Evolutionary conservation across 1,140 invertebrate species (phyloP).

Genomic region (Pogonomyrmex californicus): DNA sequence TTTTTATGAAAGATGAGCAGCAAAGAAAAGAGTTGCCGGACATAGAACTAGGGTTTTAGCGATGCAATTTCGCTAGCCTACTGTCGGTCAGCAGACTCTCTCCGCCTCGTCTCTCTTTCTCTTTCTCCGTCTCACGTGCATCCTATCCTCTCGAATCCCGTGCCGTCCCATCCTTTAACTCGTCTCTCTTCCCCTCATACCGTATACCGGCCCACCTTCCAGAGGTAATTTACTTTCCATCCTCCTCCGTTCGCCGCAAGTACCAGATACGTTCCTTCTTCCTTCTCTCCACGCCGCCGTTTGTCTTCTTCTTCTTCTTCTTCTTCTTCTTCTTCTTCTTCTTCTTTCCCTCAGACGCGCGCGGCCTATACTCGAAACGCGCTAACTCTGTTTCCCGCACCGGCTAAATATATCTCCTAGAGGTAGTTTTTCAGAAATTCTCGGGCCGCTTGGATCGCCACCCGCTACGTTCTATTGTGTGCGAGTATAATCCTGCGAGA

Average conservation of each 20-base stretch:
- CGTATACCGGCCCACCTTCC: slow-evolving; percentile 67
- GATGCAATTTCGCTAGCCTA: slow-evolving; percentile 76
- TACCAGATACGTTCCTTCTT: slow-evolving; percentile 61
- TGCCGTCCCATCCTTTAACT: slow-evolving; percentile 65
- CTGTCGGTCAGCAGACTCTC: slow-evolving; percentile 62
- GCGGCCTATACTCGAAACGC: slow-evolving; percentile 66
- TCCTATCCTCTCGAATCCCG: slow-evolving; percentile 62
- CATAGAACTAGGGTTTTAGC: slow-evolving; percentile 65
- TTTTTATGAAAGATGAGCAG: slow-evolving; percentile 2
- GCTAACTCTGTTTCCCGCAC: slow-evolving; percentile 67
- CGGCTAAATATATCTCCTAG: slow-evolving; percentile 48
- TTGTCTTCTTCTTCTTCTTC: slow-evolving; percentile 40
- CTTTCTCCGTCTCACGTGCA: slow-evolving; percentile 53
- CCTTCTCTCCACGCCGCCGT: slow-evolving; percentile 46
- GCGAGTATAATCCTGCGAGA: slow-evolving; percentile 12
- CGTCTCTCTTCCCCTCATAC: slow-evolving; percentile 28
- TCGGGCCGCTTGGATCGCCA: background rate
- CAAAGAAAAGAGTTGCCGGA: slow-evolving; percentile 52
- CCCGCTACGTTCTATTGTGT: slow-evolving; percentile 18
- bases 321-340: slow-evolving; percentile 18
- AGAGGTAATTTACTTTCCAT: slow-evolving; percentile 82
- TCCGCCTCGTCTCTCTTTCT: slow-evolving; percentile 6
- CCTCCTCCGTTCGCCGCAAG: slow-evolving; percentile 68
- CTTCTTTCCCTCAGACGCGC: slow-evolving; percentile 54
- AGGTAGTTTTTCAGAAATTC: slow-evolving; percentile 27